Evolutionary conservation across 2,113 vertebrate species (phyloP), one percentile per base, ranked within the genome.

Genomic region (Tragelaphus strepsiceros): DNA sequence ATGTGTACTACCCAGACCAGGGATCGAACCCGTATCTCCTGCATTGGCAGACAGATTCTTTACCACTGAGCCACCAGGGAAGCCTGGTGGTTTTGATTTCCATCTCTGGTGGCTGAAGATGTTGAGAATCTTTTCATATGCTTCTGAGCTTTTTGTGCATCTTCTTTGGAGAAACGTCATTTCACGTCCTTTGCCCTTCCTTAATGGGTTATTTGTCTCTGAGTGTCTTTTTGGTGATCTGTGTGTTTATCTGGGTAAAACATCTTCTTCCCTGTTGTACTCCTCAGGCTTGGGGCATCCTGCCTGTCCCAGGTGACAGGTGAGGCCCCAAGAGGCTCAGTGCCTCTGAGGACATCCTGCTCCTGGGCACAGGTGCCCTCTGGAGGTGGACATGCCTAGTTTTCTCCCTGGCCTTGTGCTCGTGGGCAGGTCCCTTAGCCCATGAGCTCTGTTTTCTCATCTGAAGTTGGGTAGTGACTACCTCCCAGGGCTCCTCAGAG

Each of bases 61-160:
- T 80, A 80, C 77, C 43, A 46, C 3, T 78, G 43, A 26, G 43
- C 43, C 74, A 16, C 43, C 24, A 10, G 43, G 26, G 77, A 80
- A 80, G 10, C 10, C 80, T 51, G 22, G 30, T 56, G 92, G 61
- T 56, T 61, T 49, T 6, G 53, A 2, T 39, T 32, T 62, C n/a
- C 26, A 3, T n/a, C 32, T 30, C 46, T 1, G 53, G 9, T 4
- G 35, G 19, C 3, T 28, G 56, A 35, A 7, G 83, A 49, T 4
- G 0, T 3, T 6, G 46, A n/a, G 82, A 6, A 4, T 67, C 39
- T 32, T 49, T 78, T 28, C n/a, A 0, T 1, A 11, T 15, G 30
- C 87, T 11, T 62, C 10, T 8, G 80, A 35, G 56, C 67, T 58
- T 8, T 58, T 26, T 53, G 21, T 43, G 16, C 3, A 0, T 14